Percentiles rank a stretch among this genome's conserved stretches.
Conservation (phyloP, 2,113 vertebrate species). For the Rostratula benghalensis region DNA sequence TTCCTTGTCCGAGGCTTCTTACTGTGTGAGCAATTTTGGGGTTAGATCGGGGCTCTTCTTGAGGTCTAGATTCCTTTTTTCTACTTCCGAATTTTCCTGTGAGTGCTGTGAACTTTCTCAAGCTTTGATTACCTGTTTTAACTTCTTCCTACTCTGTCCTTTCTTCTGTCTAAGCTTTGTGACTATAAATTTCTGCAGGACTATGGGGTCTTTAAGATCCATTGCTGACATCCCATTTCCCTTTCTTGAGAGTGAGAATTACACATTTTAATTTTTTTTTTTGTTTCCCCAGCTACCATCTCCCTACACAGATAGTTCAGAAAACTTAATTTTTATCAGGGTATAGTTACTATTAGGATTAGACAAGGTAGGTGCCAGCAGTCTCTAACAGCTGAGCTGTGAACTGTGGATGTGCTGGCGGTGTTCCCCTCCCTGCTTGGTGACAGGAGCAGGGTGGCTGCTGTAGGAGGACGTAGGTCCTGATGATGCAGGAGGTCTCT, state of each 20-base stretch:
- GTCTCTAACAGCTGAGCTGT: neutral
- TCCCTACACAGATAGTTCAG: neutral
- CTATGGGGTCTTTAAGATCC: neutral
- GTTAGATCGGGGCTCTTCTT: neutral
- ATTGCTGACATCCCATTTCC: neutral
- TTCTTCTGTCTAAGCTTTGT: neutral
- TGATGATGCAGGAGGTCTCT: neutral
- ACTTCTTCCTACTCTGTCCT: neutral
- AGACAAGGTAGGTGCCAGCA: neutral
- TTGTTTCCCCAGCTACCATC: neutral
- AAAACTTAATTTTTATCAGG: neutral
- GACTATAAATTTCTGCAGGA: neutral
- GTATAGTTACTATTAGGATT: conserved; percentile 1
- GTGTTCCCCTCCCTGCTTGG: neutral
- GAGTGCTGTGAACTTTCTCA: neutral
- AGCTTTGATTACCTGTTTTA: neutral
- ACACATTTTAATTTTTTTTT: neutral
- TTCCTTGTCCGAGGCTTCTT: neutral
- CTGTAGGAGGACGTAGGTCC: conserved; percentile 27
- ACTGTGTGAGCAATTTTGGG: neutral
- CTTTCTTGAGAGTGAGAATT: neutral
- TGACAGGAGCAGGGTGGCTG: conserved; percentile 8
- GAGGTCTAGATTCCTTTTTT: neutral
- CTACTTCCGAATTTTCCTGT: neutral
- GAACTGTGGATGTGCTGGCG: neutral